Conservation (phyloP, 1,140 invertebrate genomes). For the Plutomurus gul region DNA sequence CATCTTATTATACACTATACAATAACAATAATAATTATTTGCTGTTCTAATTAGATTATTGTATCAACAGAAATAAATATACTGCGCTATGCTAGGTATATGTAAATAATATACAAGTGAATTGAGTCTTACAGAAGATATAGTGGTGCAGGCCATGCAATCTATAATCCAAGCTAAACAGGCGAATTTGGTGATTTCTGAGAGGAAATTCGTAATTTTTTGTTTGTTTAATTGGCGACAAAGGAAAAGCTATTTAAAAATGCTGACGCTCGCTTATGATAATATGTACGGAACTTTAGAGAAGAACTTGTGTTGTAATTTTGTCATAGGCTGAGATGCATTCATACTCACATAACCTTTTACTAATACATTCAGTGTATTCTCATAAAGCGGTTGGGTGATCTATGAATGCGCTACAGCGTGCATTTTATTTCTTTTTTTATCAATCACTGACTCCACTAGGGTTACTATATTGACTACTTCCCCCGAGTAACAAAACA, state of each 20-base stretch:
- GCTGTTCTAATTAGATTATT: neutral
- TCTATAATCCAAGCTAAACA: neutral
- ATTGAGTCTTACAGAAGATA: conserved; percentile 16
- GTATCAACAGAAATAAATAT: too few relatives aligned
- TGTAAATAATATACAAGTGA: conserved; percentile 1
- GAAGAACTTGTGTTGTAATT: conserved; percentile 2
- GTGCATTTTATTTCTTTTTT: conserved; percentile 25
- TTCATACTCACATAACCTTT: neutral
- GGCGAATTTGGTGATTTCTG: neutral
- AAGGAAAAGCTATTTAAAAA: neutral
- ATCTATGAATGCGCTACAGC: too few relatives aligned
- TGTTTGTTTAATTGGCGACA: neutral
- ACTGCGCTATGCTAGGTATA: neutral
- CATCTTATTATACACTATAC: neutral
- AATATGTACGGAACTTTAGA: neutral
- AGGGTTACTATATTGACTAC: neutral
- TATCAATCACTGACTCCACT: conserved; percentile 22
- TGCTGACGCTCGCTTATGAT: neutral
- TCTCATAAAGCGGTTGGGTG: too few relatives aligned
- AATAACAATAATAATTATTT: neutral
- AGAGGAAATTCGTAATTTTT: neutral
- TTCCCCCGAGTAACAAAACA: too few relatives aligned
- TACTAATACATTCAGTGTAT: neutral
- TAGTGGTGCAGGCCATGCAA: conserved; percentile 15
- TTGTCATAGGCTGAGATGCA: neutral